phyloP scores from a whole-genome alignment of 2,888 invertebrate species.

The Autographa pulchrina region DNA sequence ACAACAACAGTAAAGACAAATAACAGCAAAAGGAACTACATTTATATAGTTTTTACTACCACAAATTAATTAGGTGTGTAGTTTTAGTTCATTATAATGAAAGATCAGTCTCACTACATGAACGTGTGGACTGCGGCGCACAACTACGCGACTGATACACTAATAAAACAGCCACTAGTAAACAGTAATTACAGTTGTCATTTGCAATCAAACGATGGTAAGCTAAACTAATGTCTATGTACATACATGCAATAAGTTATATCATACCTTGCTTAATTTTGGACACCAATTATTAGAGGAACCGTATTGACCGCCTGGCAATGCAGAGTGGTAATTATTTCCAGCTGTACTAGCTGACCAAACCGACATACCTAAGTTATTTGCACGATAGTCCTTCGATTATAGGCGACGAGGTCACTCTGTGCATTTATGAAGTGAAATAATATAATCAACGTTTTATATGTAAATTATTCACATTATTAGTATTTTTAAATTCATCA shows the following conservation, averaged over 20 bases:
- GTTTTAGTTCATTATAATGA: slow-evolving; percentile 2
- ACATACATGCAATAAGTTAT: slow-evolving; percentile 57
- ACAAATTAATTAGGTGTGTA: not conserved
- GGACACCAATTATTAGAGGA: slow-evolving; percentile 85
- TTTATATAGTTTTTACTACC: not conserved
- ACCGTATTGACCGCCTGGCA: slow-evolving; percentile 82
- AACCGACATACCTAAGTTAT: slow-evolving; percentile 91
- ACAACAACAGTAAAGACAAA: slow-evolving; percentile 2
- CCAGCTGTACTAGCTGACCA: slow-evolving; percentile 92
- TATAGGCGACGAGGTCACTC: slow-evolving; percentile 82
- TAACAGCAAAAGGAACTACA: not conserved
- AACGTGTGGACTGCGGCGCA: slow-evolving; percentile 45
- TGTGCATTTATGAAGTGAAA: slow-evolving; percentile 34
- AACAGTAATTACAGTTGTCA: slow-evolving; percentile 53
- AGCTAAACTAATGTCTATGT: slow-evolving; percentile 54
- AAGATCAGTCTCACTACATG: slow-evolving; percentile 13
- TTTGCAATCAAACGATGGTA: slow-evolving; percentile 47
- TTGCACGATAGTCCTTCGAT: slow-evolving; percentile 83
- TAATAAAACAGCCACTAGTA: slow-evolving; percentile 44
- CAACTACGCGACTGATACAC: slow-evolving; percentile 49
- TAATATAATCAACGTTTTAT: slow-evolving; percentile 25
- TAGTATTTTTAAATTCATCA: slow-evolving; percentile 16
- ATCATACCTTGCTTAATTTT: slow-evolving; percentile 85
- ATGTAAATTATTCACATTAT: slow-evolving; percentile 36
- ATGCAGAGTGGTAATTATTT: slow-evolving; percentile 84